phyloP scores from a whole-genome alignment of 2,113 vertebrate species.

The Pterocles orientalis region DNA sequence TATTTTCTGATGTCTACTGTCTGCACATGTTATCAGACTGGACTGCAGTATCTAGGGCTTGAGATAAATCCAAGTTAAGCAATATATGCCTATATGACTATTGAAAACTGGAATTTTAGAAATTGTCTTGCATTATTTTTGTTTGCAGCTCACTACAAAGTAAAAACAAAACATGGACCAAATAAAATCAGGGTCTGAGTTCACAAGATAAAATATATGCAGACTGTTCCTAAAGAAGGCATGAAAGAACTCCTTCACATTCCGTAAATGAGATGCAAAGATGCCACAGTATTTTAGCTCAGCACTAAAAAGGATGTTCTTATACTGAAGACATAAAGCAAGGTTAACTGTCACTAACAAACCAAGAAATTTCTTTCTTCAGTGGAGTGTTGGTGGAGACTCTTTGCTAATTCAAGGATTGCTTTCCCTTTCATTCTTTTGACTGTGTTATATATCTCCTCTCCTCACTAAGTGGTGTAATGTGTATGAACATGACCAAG shows the following conservation, averaged over 20 bases:
- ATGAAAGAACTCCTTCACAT: neutral
- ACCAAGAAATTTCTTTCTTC: neutral
- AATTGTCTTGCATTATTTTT: neutral
- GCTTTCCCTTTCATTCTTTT: neutral
- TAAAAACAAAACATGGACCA: neutral
- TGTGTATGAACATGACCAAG: neutral
- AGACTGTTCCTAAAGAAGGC: neutral
- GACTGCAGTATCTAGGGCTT: conserved; percentile 19
- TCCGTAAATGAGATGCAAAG: neutral
- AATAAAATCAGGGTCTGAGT: neutral
- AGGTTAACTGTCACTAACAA: neutral
- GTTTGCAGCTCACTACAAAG: neutral
- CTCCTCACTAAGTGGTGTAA: neutral
- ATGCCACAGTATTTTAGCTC: neutral
- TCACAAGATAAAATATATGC: neutral
- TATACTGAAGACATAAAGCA: neutral
- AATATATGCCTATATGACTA: conserved; percentile 23
- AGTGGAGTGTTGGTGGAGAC: neutral
- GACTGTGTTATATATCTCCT: neutral
- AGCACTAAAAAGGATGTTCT: neutral
- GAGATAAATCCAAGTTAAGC: conserved; percentile 57
- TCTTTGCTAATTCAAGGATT: neutral
- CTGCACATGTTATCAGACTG: conserved; percentile 64
- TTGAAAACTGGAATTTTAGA: conserved; percentile 25
- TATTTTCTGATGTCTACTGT: conserved; percentile 65